Evolutionary conservation across 2,888 invertebrate genomes (phyloP), one percentile per base, ranked within the genome.

Genomic region (Steinernema scapterisci): DNA sequence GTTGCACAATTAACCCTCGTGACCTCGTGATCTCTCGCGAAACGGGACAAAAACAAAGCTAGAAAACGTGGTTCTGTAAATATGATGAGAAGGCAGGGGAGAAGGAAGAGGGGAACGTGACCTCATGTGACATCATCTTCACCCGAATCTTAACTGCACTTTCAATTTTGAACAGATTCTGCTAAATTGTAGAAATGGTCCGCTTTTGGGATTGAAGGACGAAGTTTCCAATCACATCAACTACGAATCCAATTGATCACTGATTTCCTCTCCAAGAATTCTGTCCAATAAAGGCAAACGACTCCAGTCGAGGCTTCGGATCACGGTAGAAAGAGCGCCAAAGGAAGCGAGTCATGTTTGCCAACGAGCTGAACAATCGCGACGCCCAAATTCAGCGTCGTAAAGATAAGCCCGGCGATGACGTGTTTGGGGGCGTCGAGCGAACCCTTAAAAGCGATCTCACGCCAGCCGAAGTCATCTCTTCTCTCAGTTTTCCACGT

Each of bases 321-420:
- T 54, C 54, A 23, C 27, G 63, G 2, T 27, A 25, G 63, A 2
- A 16, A 11, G 16, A 7, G 63, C 6, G 63, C 63, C 11, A 54
- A 54, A 54, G 11, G 51, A 19, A 51, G 9, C 51, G 21, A 9
- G 54, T 6, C 5, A 21, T 63, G 31, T 63, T 63, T 63, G 63
- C 54, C 27, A 2, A 16, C 31, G 63, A 63, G 63, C 63, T 63
- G 63, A 63, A 38, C 63, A 63, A 63, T 38, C 63, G 38, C 31
- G 19, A 13, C 48, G 19, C 16, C 19, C 48, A 48, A 16, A 16
- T n/a, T 19, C 48, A 16, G 13, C 38, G 21, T 63, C 63, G 63
- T 63, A 63, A 63, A 63, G 63, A 63, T 63, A 63, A 63, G 63
- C 23, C 63, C 27, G 13, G 6, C 31, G 21, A 54, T 63, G 63